Evolutionary conservation across 2,888 invertebrate genomes (phyloP).

Genomic region (Drosophila hawaiiensis): DNA sequence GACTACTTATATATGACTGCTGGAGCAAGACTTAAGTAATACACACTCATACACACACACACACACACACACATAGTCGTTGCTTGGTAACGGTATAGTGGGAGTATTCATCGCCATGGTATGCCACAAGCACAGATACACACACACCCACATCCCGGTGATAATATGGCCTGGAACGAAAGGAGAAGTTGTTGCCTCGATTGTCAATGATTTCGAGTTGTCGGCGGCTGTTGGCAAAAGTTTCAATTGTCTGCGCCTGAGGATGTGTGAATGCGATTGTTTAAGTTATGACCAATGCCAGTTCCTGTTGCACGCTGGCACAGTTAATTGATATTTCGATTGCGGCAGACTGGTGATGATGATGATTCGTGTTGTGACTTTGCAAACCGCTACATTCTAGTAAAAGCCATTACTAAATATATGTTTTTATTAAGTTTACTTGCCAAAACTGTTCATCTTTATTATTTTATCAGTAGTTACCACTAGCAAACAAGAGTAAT

Average conservation of each 20-base stretch:
- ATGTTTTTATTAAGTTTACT: neutral
- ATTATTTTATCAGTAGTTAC: neutral
- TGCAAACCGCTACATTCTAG: neutral
- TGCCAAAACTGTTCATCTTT: too few relatives aligned
- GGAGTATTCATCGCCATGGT: constrained; percentile 39
- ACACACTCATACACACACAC: neutral
- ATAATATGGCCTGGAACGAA: constrained; percentile 52
- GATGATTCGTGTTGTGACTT: constrained; percentile 15
- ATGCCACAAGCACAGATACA: neutral
- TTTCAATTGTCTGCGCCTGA: constrained; percentile 77
- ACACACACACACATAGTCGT: neutral
- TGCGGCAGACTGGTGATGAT: constrained; percentile 34
- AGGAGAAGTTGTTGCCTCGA: constrained; percentile 48
- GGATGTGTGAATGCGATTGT: constrained; percentile 74
- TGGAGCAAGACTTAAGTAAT: constrained; percentile 11
- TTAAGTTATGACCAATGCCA: constrained; percentile 55
- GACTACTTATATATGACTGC: constrained; percentile 22
- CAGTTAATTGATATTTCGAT: constrained; percentile 70
- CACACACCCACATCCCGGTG: constrained; percentile 34
- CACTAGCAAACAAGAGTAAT: neutral
- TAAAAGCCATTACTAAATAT: neutral
- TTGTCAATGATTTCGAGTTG: constrained; percentile 46
- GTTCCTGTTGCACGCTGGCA: constrained; percentile 64
- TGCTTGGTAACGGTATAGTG: constrained; percentile 16
- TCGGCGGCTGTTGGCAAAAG: constrained; percentile 60